Evolutionary conservation across 2,888 invertebrate species (phyloP).

Genomic region (Gymnocheta viridis): DNA sequence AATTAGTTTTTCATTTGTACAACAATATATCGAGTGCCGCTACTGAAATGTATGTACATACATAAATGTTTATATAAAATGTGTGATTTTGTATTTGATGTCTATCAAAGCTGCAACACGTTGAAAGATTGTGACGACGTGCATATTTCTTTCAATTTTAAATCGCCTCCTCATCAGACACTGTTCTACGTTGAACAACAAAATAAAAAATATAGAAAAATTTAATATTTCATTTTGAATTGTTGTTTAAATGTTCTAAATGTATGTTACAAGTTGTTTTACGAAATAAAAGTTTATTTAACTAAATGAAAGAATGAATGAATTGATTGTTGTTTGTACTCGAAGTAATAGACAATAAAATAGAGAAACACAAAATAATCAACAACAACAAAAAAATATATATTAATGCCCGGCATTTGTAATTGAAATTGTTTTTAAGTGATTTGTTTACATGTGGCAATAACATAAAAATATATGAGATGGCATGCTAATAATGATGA

Average conservation of each 20-base stretch:
- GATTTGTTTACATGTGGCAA: constrained; percentile 80
- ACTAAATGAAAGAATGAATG: constrained; percentile 45
- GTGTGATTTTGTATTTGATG: constrained; percentile 50
- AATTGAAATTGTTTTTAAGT: constrained; percentile 78
- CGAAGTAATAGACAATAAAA: constrained; percentile 26
- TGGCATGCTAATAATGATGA: constrained; percentile 22
- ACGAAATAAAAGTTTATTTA: constrained; percentile 52
- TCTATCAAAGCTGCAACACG: constrained; percentile 71
- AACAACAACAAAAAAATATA: neutral
- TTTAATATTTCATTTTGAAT: constrained; percentile 74
- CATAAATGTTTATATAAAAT: constrained; percentile 40
- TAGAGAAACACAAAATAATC: neutral
- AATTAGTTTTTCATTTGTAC: neutral
- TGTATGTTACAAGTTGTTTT: constrained; percentile 54
- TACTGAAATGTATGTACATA: neutral
- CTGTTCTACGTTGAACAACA: constrained; percentile 34
- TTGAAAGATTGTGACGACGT: constrained; percentile 71
- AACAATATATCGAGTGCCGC: too few species aligned
- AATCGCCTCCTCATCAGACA: constrained; percentile 17
- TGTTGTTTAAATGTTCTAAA: constrained; percentile 69
- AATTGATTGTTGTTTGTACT: constrained; percentile 16
- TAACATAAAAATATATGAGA: constrained; percentile 54
- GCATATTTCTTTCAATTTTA: constrained; percentile 54
- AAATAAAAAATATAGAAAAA: constrained; percentile 71
- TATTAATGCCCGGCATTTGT: constrained; percentile 76